Base-by-base conservation (phyloP, 2,888 invertebrate genomes). In the Parelbella ahira region DNA sequence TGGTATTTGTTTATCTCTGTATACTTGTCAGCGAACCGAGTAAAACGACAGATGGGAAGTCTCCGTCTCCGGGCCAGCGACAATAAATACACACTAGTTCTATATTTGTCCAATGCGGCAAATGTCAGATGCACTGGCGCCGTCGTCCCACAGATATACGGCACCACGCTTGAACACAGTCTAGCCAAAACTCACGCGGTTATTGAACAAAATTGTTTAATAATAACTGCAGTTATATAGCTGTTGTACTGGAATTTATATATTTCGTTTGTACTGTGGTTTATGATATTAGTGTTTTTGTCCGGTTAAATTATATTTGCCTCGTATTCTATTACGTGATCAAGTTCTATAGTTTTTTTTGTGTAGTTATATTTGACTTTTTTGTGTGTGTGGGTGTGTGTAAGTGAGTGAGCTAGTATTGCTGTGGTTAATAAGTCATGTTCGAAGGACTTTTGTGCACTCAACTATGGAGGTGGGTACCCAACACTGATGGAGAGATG, bases 381-480 rank as follows among this genome's bases (percentile, higher is more conserved):
- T n/a, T n/a, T n/a, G n/a, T n/a, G n/a, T n/a, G 1, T 12, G n/a
- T 27, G 5, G 7, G 8, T 11, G 12, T 15, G 12, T 23, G 5
- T 5, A 13, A 19, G 9, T 30, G 2, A 15, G 11, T 20, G n/a
- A n/a, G n/a, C n/a, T n/a, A n/a, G n/a, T n/a, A n/a, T n/a, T n/a
- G n/a, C n/a, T n/a, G 4, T 12, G 7, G 3, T n/a, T 2, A 18
- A 4, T 11, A 11, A 23, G 12, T 11, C 5, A 70, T 71, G 70
- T 66, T 59, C 58, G 63, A 64, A 65, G 63, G 57, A 25, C 48
- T 72, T 9, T 56, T 61, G 45, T 68, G 55, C 48, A 52, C 60
- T 20, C 58, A 56, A 45, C 55, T 70, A 42, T 33, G 50, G 34
- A 65, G 67, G 68, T 71, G 29, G 1, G 11, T 32, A 20, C 10